These are phyloP conservation scores for Pinna nobilis DNA, from an alignment of 1,140 invertebrate genomes.

Conservation along the genomic window DNA sequence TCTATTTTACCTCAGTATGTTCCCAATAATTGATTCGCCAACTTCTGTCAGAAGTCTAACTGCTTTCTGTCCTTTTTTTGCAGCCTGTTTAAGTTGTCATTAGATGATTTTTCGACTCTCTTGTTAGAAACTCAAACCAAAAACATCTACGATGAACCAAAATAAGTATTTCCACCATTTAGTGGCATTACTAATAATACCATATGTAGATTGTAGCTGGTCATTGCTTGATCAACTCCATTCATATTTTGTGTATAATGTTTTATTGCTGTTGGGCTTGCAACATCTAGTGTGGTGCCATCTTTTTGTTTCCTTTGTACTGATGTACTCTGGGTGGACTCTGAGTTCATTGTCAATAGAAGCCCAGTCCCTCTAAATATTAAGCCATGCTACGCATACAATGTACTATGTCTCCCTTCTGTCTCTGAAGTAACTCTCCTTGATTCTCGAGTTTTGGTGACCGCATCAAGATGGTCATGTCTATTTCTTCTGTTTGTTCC, in stretches of 20 bases:
- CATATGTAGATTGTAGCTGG: constrained; percentile 14
- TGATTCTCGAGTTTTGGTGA: background rate
- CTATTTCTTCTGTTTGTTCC: too few relatives aligned
- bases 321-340: background rate
- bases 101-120: background rate
- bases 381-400: constrained; percentile 32
- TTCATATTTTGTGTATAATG: constrained; percentile 31
- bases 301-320: constrained; percentile 30
- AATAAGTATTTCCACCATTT: background rate
- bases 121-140: background rate
- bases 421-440: background rate
- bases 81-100: background rate
- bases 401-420: background rate
- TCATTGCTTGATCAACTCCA: constrained; percentile 35
- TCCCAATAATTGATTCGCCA: background rate
- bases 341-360: constrained; percentile 17
- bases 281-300: constrained; percentile 5
- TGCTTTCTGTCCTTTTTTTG: background rate
- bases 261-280: background rate
- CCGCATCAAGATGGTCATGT: too few relatives aligned
- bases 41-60: background rate
- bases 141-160: background rate
- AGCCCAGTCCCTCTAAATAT: background rate
- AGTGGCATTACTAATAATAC: background rate
- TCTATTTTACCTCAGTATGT: background rate